These are phyloP conservation scores for Pseudopipra pipra DNA, from an alignment of 2,113 vertebrate genomes.

Conservation along the genomic window DNA sequence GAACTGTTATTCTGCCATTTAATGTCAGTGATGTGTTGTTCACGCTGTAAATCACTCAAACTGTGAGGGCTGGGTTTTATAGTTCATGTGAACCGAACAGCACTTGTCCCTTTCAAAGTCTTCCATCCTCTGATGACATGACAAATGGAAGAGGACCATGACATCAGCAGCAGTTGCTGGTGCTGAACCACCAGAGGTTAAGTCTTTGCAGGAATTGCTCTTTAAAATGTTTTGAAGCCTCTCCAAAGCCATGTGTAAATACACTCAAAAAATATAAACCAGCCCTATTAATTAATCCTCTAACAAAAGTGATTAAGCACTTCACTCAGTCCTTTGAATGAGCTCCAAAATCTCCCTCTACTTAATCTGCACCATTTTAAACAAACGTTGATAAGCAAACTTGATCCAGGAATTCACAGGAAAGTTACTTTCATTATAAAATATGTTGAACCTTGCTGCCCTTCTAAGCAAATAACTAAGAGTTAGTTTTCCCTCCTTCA, in stretches of 20 bases:
- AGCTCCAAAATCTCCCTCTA: background rate
- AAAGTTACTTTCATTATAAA: background rate
- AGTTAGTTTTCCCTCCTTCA: background rate
- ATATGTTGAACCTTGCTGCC: background rate
- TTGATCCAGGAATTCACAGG: background rate
- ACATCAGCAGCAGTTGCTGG: accelerated
- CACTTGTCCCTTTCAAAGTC: background rate
- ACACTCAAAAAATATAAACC: background rate
- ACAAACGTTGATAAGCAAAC: background rate
- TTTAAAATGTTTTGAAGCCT: background rate
- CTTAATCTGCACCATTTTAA: background rate
- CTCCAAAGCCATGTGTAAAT: background rate
- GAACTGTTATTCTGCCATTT: background rate
- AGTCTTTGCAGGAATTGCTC: background rate
- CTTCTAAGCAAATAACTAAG: background rate
- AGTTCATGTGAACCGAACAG: background rate
- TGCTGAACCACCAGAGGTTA: background rate
- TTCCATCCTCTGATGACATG: background rate
- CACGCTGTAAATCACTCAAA: background rate
- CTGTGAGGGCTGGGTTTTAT: background rate
- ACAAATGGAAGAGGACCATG: background rate
- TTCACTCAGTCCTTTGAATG: background rate
- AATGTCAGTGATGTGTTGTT: background rate
- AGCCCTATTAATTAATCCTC: background rate
- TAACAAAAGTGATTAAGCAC: background rate